These are phyloP conservation scores for Lasius platythorax DNA, from an alignment of 2,888 invertebrate genomes.

Conservation along the genomic window DNA sequence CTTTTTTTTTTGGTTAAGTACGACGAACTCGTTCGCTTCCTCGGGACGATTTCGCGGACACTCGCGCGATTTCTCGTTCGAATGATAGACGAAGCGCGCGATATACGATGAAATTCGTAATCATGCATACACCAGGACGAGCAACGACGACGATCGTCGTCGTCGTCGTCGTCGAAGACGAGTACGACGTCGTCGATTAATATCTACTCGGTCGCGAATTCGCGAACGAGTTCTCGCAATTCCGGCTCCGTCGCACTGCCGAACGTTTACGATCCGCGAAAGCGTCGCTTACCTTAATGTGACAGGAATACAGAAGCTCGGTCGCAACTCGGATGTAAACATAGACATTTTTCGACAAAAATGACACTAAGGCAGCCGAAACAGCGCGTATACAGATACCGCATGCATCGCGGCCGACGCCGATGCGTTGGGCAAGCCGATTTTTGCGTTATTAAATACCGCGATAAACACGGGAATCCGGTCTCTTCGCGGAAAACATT, in stretches of 20 bases:
- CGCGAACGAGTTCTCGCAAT: not conserved
- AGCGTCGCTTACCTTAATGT: conserved; percentile 87
- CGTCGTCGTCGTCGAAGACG: no score
- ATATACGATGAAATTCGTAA: not conserved
- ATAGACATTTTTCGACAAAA: conserved; percentile 88
- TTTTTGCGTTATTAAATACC: conserved; percentile 84
- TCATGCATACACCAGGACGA: not conserved
- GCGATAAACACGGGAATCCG: conserved; percentile 81
- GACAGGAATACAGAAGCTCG: conserved; percentile 89
- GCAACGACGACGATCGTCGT: no score
- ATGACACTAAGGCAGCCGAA: conserved; percentile 84
- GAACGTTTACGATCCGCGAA: conserved; percentile 15
- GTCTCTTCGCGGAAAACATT: conserved; percentile 90
- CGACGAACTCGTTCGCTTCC: conserved; percentile 1
- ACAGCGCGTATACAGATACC: conserved; percentile 84
- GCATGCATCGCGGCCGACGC: conserved; percentile 85
- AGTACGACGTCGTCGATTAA: not conserved
- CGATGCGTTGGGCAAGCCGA: conserved; percentile 84
- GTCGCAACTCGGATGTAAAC: conserved; percentile 92
- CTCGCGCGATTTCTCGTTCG: not conserved
- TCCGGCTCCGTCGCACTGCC: no score
- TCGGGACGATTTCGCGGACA: not conserved
- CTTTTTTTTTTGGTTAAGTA: conserved; percentile 70
- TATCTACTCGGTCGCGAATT: not conserved
- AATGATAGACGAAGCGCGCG: not conserved